Conservation (phyloP, 1,140 invertebrate species). For the Platyscapa corneri region DNA sequence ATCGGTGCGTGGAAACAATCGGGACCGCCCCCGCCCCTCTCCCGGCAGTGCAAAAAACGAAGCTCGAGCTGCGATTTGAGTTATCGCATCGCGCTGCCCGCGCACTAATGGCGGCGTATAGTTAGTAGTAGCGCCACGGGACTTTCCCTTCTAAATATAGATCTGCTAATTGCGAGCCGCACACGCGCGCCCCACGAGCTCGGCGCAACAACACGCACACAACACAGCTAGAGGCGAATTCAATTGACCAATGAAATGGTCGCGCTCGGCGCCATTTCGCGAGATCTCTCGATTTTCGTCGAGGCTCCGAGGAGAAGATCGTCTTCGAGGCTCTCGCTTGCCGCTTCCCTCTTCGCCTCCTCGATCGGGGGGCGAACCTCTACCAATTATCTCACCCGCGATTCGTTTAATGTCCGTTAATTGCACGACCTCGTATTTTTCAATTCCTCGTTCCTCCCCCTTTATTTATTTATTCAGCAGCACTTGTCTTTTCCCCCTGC, state of each 20-base stretch:
- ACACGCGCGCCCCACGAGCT: not conserved
- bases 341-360: not conserved
- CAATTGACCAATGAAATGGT: slow-evolving; percentile 18
- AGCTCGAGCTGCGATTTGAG: not conserved
- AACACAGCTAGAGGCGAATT: slow-evolving; percentile 2
- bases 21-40: not conserved
- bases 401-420: not conserved
- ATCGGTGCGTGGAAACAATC: not conserved
- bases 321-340: not conserved
- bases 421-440: not conserved
- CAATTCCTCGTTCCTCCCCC: not conserved
- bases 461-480: not conserved
- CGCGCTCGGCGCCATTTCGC: not conserved
- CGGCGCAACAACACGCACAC: not conserved
- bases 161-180: slow-evolving; percentile 24
- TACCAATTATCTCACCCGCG: not conserved
- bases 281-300: not conserved
- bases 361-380: not conserved
- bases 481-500: too few relatives aligned
- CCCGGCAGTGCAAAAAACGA: not conserved
- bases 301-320: too few relatives aligned
- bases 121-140: not conserved
- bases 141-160: slow-evolving; percentile 43
- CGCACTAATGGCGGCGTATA: not conserved
- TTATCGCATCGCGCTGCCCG: not conserved